phyloP scores from a whole-genome alignment of 1,140 invertebrate genomes.

The Hyles euphorbiae region DNA sequence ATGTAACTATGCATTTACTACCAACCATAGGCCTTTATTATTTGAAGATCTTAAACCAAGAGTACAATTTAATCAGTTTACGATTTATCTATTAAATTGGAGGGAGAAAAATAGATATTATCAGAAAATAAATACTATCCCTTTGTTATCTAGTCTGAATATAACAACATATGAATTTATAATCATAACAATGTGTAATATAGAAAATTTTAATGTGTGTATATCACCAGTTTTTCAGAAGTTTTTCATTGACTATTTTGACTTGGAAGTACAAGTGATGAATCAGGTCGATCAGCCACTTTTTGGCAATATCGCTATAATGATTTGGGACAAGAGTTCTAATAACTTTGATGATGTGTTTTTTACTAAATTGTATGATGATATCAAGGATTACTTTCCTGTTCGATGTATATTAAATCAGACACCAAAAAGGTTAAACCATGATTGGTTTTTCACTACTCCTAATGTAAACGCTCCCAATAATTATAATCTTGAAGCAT shows the following conservation, averaged over 20 bases:
- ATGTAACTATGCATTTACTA: slow-evolving; percentile 9
- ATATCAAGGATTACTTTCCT: slow-evolving; percentile 25
- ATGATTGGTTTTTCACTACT: slow-evolving; percentile 27
- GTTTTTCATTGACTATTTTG: slow-evolving; percentile 34
- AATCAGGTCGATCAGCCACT: slow-evolving; percentile 14
- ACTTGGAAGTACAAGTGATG: slow-evolving; percentile 12
- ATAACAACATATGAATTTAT: slow-evolving; percentile 32
- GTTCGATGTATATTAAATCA: slow-evolving; percentile 3
- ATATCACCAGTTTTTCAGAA: slow-evolving; percentile 31
- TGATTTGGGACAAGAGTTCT: slow-evolving; percentile 37
- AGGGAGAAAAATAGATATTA: slow-evolving; percentile 5
- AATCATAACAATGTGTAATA: slow-evolving; percentile 17
- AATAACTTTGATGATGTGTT: slow-evolving; percentile 45
- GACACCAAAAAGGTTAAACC: slow-evolving; percentile 4
- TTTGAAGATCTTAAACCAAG: neutral
- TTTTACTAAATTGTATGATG: slow-evolving; percentile 26
- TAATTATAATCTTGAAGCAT: neutral
- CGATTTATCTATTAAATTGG: slow-evolving; percentile 28
- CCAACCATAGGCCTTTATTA: neutral
- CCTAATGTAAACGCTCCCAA: slow-evolving; percentile 14
- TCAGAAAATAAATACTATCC: slow-evolving; percentile 3
- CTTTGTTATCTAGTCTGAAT: slow-evolving; percentile 16
- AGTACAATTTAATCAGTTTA: slow-evolving; percentile 24
- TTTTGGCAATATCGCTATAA: slow-evolving; percentile 30
- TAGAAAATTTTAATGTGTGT: slow-evolving; percentile 16